Percentiles rank a stretch among this genome's conserved stretches.
phyloP scores from a whole-genome alignment of 2,113 vertebrate genomes.

The Chionis minor region DNA sequence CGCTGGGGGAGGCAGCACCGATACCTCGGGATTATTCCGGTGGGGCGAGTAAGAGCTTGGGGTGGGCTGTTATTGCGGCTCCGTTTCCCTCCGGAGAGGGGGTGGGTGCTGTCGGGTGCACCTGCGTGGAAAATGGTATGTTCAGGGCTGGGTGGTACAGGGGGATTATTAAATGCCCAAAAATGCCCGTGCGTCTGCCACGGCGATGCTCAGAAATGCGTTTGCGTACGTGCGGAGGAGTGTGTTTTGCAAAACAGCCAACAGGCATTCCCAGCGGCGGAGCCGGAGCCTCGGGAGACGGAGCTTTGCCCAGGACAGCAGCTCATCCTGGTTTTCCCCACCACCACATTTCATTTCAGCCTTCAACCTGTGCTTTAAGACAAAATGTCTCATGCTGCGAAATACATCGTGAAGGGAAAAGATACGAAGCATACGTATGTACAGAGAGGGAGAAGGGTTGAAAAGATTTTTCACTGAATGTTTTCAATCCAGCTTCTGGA shows the following conservation, averaged over 20 bases:
- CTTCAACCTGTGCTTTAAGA: neutral
- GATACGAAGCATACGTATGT: fast-evolving
- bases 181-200: fast-evolving
- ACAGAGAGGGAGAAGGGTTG: neutral
- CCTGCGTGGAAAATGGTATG: fast-evolving
- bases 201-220: neutral
- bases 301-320: neutral
- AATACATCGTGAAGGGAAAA: neutral
- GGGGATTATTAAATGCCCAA: neutral
- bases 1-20: neutral
- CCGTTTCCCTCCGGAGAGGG: fast-evolving
- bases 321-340: neutral
- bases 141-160: fast-evolving
- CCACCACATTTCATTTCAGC: fast-evolving
- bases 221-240: neutral
- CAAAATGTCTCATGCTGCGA: neutral
- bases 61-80: neutral
- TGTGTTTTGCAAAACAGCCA: neutral
- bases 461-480: neutral
- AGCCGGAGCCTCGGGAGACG: neutral
- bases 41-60: too few relatives aligned
- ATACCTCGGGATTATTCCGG: fast-evolving
- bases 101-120: neutral
- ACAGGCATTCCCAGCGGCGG: neutral
- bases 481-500: neutral